Percentiles rank a stretch among this genome's conserved stretches.
phyloP scores from a whole-genome alignment of 2,888 invertebrate genomes.

The Drosophila histrio region DNA sequence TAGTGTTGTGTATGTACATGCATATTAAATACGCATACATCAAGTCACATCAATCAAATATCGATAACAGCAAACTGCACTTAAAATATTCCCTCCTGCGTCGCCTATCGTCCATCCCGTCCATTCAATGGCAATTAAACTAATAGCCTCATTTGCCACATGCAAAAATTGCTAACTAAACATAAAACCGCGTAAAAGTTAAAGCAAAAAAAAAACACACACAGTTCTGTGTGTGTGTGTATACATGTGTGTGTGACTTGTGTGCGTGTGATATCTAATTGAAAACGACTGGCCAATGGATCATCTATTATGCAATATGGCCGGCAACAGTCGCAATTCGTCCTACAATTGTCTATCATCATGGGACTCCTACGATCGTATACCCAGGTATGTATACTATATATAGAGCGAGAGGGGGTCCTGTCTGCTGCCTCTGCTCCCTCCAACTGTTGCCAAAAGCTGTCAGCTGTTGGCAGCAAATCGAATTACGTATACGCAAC shows the following conservation, averaged over 20 bases:
- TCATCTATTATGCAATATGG: constrained; percentile 84
- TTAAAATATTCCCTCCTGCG: constrained; percentile 5
- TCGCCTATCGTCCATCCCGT: not conserved
- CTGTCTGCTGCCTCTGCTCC: not conserved
- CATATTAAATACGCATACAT: constrained; percentile 14
- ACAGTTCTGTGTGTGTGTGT: constrained; percentile 5
- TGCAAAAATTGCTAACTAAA: not conserved
- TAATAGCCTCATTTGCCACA: constrained; percentile 19
- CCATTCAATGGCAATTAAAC: constrained; percentile 43
- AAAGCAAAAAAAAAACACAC: constrained; percentile 19
- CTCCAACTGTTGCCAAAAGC: not conserved
- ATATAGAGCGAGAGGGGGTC: not conserved
- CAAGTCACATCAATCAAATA: constrained; percentile 29
- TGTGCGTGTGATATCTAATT: constrained; percentile 50
- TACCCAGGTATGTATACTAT: constrained; percentile 89
- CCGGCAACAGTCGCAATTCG: constrained; percentile 91
- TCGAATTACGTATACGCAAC: constrained; percentile 54
- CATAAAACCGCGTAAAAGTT: constrained; percentile 20
- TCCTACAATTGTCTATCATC: constrained; percentile 95
- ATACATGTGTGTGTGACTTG: constrained; percentile 3
- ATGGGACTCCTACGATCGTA: constrained; percentile 96
- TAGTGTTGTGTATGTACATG: not conserved
- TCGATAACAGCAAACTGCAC: constrained; percentile 27
- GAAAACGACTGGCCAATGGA: constrained; percentile 81
- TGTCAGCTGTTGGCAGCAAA: constrained; percentile 18